These are phyloP conservation scores for Chrysina gloriosa DNA, from an alignment of 2,888 invertebrate genomes.

Conservation along the genomic window DNA sequence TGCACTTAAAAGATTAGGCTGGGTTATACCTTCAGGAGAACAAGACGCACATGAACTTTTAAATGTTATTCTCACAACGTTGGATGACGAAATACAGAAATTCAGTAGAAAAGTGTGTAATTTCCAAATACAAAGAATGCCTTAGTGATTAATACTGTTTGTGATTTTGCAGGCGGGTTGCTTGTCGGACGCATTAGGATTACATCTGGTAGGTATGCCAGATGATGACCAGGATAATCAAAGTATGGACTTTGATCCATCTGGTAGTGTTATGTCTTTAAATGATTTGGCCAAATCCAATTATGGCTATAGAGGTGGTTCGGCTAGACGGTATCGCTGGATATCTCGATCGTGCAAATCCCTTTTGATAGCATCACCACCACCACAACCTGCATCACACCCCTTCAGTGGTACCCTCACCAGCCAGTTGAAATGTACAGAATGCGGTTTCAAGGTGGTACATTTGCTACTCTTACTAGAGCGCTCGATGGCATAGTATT, in stretches of 20 bases:
- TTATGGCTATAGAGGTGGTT: constrained; percentile 46
- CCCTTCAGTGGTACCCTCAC: constrained; percentile 83
- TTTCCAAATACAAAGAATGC: background rate
- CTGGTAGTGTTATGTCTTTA: constrained; percentile 62
- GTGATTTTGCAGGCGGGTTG: constrained; percentile 72
- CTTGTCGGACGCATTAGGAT: constrained; percentile 79
- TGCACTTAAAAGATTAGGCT: constrained; percentile 80
- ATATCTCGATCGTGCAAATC: constrained; percentile 67
- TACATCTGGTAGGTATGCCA: constrained; percentile 66
- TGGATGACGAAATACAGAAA: constrained; percentile 85
- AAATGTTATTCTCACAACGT: constrained; percentile 87
- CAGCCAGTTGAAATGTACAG: constrained; percentile 80
- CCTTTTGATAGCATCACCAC: constrained; percentile 67
- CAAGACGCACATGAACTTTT: constrained; percentile 95
- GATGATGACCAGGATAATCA: constrained; percentile 65
- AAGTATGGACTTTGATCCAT: constrained; percentile 54
- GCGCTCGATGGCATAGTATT: background rate
- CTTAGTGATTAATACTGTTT: background rate
- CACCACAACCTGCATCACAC: constrained; percentile 67
- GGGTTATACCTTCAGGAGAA: constrained; percentile 91
- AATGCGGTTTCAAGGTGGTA: constrained; percentile 76
- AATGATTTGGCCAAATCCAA: constrained; percentile 63
- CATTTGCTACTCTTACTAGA: background rate
- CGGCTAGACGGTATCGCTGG: constrained; percentile 57
- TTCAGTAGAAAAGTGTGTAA: constrained; percentile 69